These are phyloP conservation scores for Clanis bilineata DNA, from an alignment of 2,888 invertebrate genomes.

Conservation along the genomic window DNA sequence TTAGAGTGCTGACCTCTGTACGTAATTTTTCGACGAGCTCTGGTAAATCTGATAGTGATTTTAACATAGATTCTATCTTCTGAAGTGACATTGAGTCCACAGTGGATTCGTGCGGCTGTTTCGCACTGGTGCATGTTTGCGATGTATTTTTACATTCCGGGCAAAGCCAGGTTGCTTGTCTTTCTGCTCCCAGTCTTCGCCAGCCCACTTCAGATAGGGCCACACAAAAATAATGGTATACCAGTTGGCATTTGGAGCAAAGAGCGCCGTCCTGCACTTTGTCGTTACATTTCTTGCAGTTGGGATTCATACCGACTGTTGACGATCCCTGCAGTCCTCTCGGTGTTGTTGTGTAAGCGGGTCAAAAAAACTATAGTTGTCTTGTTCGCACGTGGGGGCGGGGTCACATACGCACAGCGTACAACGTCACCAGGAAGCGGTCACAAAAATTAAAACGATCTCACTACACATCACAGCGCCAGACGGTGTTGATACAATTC, in stretches of 20 bases:
- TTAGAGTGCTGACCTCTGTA: background rate
- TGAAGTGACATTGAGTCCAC: background rate
- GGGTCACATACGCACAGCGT: background rate
- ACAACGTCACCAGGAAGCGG: background rate
- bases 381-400: background rate
- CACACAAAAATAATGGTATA: background rate
- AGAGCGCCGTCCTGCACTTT: background rate
- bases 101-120: background rate
- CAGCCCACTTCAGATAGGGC: background rate
- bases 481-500: background rate
- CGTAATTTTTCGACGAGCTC: background rate
- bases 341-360: background rate
- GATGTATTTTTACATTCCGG: background rate
- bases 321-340: background rate
- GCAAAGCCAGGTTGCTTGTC: background rate
- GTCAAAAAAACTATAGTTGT: background rate
- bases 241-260: background rate
- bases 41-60: background rate
- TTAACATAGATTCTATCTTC: background rate
- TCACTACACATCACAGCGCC: background rate
- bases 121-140: background rate
- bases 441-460: background rate
- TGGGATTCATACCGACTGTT: background rate
- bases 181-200: background rate
- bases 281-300: background rate